phyloP scores from a whole-genome alignment of 2,797 vertebrate species.

The Hyperoplus immaculatus region DNA sequence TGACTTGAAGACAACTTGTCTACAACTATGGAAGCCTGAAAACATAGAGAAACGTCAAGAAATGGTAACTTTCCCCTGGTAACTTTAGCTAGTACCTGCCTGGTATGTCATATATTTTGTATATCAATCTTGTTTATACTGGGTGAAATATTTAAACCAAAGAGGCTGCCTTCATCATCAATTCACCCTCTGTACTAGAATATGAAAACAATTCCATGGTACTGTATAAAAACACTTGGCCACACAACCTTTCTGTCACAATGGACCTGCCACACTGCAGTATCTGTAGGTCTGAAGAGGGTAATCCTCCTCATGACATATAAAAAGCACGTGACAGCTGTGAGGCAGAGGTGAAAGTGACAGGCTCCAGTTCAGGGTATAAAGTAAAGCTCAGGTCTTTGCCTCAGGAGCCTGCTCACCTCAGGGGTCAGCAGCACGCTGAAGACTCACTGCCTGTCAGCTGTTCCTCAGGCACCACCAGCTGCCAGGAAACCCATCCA shows the following conservation, averaged over 20 bases:
- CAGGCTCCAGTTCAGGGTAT: conserved; percentile 25
- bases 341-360: conserved; percentile 40
- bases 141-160: not conserved
- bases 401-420: conserved; percentile 30
- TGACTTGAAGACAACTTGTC: conserved; percentile 76
- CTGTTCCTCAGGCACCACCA: conserved; percentile 57
- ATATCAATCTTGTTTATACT: not conserved
- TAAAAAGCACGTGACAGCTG: conserved; percentile 59
- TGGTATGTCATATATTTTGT: not conserved
- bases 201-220: not conserved
- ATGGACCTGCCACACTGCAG: not conserved
- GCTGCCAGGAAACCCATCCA: conserved; percentile 57
- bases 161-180: not conserved
- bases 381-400: conserved; percentile 36
- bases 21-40: conserved; percentile 81
- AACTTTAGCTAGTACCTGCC: not conserved
- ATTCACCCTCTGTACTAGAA: not conserved
- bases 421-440: conserved; percentile 38
- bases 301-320: not conserved
- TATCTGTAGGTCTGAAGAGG: conserved; percentile 3
- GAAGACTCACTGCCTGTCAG: conserved; percentile 57
- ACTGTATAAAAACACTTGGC: not conserved
- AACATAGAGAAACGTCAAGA: conserved; percentile 20
- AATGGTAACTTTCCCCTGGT: not conserved
- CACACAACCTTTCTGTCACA: not conserved